Base-by-base conservation (phyloP, 64 coral and sea anemone species). In the Actinia tenebrosa region DNA sequence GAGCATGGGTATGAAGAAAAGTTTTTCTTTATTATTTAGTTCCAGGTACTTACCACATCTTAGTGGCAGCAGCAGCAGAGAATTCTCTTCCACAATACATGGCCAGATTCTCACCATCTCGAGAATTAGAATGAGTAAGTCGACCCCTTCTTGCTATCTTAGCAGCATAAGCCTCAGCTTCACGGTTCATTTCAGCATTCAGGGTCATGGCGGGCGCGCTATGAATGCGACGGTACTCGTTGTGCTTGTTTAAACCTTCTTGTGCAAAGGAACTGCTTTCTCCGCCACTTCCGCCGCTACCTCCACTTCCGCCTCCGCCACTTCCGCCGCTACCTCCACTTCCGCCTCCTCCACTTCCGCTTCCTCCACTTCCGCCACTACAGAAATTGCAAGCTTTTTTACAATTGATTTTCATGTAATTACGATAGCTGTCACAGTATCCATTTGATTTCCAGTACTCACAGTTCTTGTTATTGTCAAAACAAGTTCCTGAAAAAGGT, bases 191-290 rank as follows among this genome's bases (percentile, higher is more conserved):
- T 9, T 25, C 18, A 83, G 60, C 18, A 71, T 87, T 60, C 59
- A 91, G 23, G 22, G 75, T 71, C 90, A 91, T 91, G 20, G 85
- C 78, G 2, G 85, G 85, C 2, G 90, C 85, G 25, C 86, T 26
- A 14, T 91, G 90, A 56, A 87, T 91, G 44, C 78, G 59, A 0
- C 90, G 90, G 64, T 91, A 91, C 42, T 91, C 84, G 90, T 91
- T 91, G 71, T 91, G 90, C n/a, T 45, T 79, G 44, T 81, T 81
- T 45, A 81, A 16, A 50, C 79, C 83, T 44, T 64, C 83, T 46
- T 87, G 86, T 10, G 86, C 69, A 43, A 53, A 58, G 23, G 83
- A 85, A 63, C 83, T 85, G 53, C 83, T 54, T 64, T 26, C 83
- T 18, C 83, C 83, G 5, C 63, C 60, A n/a, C 89, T 69, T 0